Percentiles rank a stretch among this genome's conserved stretches.
Conservation (phyloP, 2,888 invertebrate genomes). For the Rhingia rostrata region DNA sequence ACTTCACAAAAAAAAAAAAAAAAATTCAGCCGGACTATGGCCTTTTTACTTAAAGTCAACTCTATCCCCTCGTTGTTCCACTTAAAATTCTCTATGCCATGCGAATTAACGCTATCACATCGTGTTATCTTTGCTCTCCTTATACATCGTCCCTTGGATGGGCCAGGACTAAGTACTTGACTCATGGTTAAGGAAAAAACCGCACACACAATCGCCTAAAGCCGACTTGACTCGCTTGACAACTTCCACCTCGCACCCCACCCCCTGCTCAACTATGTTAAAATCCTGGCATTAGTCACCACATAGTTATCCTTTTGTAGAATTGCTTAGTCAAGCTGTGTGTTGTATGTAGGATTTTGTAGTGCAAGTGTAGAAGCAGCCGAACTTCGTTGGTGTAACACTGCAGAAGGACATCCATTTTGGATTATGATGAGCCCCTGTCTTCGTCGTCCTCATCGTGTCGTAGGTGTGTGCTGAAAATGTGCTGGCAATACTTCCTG, state of each 20-base stretch:
- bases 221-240: slow-evolving; percentile 59
- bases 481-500: slow-evolving; percentile 11
- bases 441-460: slow-evolving; percentile 29
- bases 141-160: slow-evolving; percentile 9
- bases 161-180: slow-evolving; percentile 56
- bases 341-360: slow-evolving; percentile 37
- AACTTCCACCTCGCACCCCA: background rate
- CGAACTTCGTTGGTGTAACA: slow-evolving; percentile 66
- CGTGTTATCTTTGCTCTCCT: slow-evolving; percentile 62
- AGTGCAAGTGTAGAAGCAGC: slow-evolving; percentile 62
- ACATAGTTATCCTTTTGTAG: slow-evolving; percentile 56
- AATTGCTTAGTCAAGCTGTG: slow-evolving; percentile 64
- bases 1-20: slow-evolving; percentile 1
- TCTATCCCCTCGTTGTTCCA: slow-evolving; percentile 31
- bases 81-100: slow-evolving; percentile 66
- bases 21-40: slow-evolving; percentile 50
- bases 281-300: slow-evolving; percentile 31
- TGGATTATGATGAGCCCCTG: slow-evolving; percentile 70
- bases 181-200: slow-evolving; percentile 58
- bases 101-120: slow-evolving; percentile 72
- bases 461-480: slow-evolving; percentile 51
- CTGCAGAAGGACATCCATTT: slow-evolving; percentile 70
- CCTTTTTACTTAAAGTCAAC: slow-evolving; percentile 65
- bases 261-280: background rate
- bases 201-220: slow-evolving; percentile 65